phyloP scores from a whole-genome alignment of 1,140 invertebrate genomes.

The Apis laboriosa region DNA sequence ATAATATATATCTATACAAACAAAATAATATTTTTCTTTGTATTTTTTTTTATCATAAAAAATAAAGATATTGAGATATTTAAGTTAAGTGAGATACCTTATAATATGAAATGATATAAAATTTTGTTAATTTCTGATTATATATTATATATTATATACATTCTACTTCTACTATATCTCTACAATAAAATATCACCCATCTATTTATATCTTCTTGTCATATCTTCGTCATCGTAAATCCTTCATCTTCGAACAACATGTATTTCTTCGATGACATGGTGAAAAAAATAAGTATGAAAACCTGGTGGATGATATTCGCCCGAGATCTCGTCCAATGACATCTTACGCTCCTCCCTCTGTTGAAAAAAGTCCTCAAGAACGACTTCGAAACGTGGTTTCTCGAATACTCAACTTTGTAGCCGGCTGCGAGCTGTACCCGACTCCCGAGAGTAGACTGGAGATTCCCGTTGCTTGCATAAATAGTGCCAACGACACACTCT shows the following conservation, averaged over 20 bases:
- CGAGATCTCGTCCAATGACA: constrained; percentile 15
- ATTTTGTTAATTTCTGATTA: too few relatives aligned
- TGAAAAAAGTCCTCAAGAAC: constrained; percentile 4
- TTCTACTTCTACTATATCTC: too few relatives aligned
- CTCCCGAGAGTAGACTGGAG: background rate
- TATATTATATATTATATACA: too few relatives aligned
- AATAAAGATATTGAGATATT: too few relatives aligned
- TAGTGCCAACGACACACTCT: constrained; percentile 24
- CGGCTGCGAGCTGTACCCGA: background rate
- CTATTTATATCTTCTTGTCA: too few relatives aligned
- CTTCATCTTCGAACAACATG: too few relatives aligned
- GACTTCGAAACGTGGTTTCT: constrained; percentile 17
- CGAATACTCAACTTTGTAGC: constrained; percentile 25
- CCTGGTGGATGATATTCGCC: background rate
- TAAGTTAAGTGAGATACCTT: too few relatives aligned
- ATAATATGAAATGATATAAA: too few relatives aligned
- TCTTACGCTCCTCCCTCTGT: background rate
- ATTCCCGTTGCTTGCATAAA: constrained; percentile 27
- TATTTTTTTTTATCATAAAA: too few relatives aligned
- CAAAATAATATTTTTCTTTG: too few relatives aligned
- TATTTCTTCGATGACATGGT: background rate
- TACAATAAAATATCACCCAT: too few relatives aligned
- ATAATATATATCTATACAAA: too few relatives aligned
- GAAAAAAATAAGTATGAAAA: background rate
- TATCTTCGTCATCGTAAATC: background rate